Conservation (phyloP, 2,797 vertebrate genomes). For the Tokudaia muenninki region DNA sequence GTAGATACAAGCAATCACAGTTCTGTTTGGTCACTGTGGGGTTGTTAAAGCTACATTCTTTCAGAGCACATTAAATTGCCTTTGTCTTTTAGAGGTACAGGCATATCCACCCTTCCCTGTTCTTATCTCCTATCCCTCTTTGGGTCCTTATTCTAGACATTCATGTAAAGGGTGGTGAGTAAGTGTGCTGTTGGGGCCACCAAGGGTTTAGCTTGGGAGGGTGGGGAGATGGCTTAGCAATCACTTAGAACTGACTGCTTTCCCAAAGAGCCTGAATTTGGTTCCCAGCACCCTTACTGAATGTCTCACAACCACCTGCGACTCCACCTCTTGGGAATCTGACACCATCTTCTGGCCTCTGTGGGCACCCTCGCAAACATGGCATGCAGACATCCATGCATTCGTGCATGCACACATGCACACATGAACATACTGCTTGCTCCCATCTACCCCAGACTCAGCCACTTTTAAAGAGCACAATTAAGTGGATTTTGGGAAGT, state of each 20-base stretch:
- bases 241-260: no score
- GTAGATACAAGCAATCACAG: background rate
- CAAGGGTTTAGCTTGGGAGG: background rate
- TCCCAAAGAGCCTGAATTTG: no score
- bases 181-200: no score
- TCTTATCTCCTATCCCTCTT: background rate
- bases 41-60: background rate
- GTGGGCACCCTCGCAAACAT: no score
- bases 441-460: background rate
- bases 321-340: no score
- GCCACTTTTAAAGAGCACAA: background rate
- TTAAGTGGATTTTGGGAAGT: background rate
- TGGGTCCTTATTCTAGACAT: background rate
- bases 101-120: no score
- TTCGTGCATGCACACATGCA: background rate
- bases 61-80: background rate
- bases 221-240: no score
- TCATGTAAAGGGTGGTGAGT: background rate
- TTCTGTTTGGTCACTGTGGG: background rate
- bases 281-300: no score
- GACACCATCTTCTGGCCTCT: no score
- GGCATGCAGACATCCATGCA: no score
- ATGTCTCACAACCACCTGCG: no score
- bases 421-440: background rate
- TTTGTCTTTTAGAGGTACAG: constrained; percentile 31